A percentile compares a stretch with the other conserved stretches of the same genome.
Conservation (phyloP, 2,113 vertebrate species). For the Atrichornis clamosus region DNA sequence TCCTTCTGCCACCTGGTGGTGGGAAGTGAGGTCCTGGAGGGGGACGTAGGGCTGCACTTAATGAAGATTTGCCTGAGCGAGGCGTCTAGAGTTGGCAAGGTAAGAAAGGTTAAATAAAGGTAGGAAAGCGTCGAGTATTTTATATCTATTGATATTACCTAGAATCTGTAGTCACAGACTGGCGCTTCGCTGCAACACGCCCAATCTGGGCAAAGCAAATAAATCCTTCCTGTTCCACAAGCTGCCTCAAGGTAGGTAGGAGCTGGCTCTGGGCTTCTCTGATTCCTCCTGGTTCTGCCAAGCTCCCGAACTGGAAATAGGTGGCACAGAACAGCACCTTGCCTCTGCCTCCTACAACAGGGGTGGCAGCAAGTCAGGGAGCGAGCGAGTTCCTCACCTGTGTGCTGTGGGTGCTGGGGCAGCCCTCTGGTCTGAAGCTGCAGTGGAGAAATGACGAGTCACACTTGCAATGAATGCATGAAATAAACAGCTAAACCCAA, state of each 20-base stretch:
- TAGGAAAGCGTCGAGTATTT: not conserved
- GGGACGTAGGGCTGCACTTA: not conserved
- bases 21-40: not conserved
- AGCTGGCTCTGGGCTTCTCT: not conserved
- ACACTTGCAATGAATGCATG: not conserved
- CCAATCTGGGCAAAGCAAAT: not conserved
- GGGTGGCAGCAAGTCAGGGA: not conserved
- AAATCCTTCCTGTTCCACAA: not conserved
- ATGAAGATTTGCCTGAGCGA: not conserved
- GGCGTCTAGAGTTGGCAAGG: not conserved
- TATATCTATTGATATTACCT: not conserved
- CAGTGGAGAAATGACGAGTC: not conserved
- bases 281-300: not conserved
- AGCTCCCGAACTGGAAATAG: not conserved
- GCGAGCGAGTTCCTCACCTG: not conserved
- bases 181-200: fast-evolving
- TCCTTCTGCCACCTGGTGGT: conserved; percentile 38
- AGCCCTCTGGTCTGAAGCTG: not conserved
- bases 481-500: not conserved
- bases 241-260: not conserved
- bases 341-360: not conserved
- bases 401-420: not conserved
- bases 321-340: not conserved
- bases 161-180: not conserved
- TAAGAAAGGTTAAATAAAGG: not conserved